Percentiles rank a stretch among this genome's conserved stretches.
Evolutionary conservation across 2,797 vertebrate species (phyloP).

Genomic region (Poecile montanus): DNA sequence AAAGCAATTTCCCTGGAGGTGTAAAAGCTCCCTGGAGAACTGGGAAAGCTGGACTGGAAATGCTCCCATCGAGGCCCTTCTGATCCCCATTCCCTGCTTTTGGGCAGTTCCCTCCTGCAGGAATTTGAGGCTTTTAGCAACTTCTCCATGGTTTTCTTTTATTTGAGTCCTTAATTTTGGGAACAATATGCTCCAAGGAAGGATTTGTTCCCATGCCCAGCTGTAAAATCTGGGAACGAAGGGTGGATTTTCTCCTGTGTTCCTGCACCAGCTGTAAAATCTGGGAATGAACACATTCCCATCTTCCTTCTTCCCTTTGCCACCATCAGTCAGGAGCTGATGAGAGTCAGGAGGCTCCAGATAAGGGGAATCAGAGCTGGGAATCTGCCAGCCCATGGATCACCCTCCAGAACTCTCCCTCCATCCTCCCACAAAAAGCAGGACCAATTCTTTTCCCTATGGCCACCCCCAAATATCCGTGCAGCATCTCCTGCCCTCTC

Average conservation of each 20-base stretch:
- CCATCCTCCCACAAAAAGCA: background rate
- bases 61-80: background rate
- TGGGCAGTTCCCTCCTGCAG: background rate
- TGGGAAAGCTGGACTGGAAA: background rate
- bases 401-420: background rate
- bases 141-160: accelerated
- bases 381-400: background rate
- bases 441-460: background rate
- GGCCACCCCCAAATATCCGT: background rate
- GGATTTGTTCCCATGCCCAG: background rate
- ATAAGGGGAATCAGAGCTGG: background rate
- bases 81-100: background rate
- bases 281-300: accelerated
- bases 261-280: background rate
- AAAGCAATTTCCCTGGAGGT: background rate
- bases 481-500: background rate
- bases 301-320: background rate
- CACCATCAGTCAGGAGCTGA: background rate
- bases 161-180: background rate
- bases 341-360: background rate
- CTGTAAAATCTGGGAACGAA: background rate
- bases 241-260: background rate
- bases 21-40: background rate
- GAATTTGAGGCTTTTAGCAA: background rate
- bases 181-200: background rate